Conservation (phyloP, 2,888 invertebrate genomes). For the Nomada fucata region DNA sequence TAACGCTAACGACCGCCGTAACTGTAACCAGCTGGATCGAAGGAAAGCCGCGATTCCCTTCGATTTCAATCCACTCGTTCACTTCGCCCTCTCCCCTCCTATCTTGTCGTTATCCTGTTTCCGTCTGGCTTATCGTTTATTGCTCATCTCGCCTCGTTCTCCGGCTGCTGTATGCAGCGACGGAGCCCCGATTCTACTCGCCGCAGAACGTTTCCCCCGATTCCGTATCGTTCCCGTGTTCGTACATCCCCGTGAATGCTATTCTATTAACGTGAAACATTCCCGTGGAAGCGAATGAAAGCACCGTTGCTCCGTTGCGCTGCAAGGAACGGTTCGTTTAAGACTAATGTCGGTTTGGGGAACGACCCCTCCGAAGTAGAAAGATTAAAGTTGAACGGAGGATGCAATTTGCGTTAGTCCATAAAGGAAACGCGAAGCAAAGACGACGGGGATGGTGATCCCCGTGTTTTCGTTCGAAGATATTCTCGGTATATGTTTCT, state of each 20-base stretch:
- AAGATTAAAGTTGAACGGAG: neutral
- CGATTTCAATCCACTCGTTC: constrained; percentile 65
- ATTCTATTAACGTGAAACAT: constrained; percentile 49
- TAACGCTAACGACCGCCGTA: constrained; percentile 67
- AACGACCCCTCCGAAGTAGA: too few species aligned
- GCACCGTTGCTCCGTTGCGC: neutral
- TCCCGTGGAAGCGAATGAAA: neutral
- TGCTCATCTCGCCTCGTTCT: constrained; percentile 53
- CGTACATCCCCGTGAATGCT: constrained; percentile 21
- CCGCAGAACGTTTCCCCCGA: constrained; percentile 25
- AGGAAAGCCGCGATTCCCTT: constrained; percentile 53
- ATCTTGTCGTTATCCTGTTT: neutral
- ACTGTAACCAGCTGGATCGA: constrained; percentile 66
- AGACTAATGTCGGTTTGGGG: too few species aligned
- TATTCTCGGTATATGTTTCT: too few species aligned
- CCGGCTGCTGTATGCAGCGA: constrained; percentile 49
- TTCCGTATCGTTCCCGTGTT: constrained; percentile 23
- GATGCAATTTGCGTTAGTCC: constrained; percentile 20
- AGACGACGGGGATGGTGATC: constrained; percentile 6
- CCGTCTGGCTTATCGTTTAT: constrained; percentile 26
- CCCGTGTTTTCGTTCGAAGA: constrained; percentile 28
- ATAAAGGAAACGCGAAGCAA: neutral
- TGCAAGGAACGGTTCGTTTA: too few species aligned
- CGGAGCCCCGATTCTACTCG: constrained; percentile 28
- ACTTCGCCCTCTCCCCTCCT: constrained; percentile 7